phyloP scores from a whole-genome alignment of 2,888 invertebrate genomes.

The Cephus pygmeus region DNA sequence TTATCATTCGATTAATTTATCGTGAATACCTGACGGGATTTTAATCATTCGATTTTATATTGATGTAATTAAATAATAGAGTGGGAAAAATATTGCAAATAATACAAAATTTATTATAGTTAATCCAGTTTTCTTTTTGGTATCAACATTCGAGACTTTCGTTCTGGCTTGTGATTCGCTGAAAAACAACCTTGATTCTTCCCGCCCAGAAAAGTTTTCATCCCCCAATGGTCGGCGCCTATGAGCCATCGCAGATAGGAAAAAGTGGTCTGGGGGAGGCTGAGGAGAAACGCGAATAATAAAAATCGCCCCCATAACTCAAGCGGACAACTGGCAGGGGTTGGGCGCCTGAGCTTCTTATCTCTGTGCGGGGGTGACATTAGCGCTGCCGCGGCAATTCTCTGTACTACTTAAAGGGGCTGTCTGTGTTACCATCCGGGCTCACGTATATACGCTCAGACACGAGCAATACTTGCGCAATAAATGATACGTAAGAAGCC shows the following conservation, averaged over 20 bases:
- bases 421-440: conserved; percentile 20
- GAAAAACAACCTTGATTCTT: background rate
- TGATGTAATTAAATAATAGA: background rate
- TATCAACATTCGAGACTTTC: background rate
- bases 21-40: background rate
- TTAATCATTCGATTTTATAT: background rate
- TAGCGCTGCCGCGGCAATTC: conserved; percentile 62
- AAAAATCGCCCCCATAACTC: conserved; percentile 65
- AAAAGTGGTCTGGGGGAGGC: conserved; percentile 42
- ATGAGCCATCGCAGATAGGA: conserved; percentile 54
- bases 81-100: background rate
- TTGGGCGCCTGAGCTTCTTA: conserved; percentile 57
- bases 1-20: background rate
- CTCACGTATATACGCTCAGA: conserved; percentile 10
- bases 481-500: conserved; percentile 33
- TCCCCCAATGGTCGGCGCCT: conserved; percentile 38
- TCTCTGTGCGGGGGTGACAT: conserved; percentile 61
- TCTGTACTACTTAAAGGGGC: conserved; percentile 46
- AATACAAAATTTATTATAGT: background rate
- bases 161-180: background rate
- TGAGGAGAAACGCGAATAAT: conserved; percentile 58
- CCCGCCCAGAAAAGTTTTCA: background rate
- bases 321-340: conserved; percentile 51
- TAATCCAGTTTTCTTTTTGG: background rate
- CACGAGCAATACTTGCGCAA: conserved; percentile 18